Evolutionary conservation across 2,113 vertebrate species (phyloP), one percentile per base, ranked within the genome.

Genomic region (Brachyistius frenatus): DNA sequence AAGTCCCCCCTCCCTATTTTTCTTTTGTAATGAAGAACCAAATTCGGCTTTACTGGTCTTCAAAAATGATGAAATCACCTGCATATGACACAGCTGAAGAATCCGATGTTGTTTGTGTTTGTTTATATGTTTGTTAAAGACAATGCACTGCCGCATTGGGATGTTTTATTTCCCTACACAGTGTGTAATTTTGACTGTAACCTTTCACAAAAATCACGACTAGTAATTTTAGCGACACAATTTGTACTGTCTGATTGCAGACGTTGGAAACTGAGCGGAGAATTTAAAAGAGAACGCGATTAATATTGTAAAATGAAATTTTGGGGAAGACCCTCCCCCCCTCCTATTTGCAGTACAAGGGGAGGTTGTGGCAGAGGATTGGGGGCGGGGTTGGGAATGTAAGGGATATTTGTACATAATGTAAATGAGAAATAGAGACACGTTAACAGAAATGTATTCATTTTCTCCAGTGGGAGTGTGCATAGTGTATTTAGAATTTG

Each of bases 381-480:
- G 86, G 81, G 92, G 92, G 85, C 78, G 91, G 88, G 52, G 91
- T 83, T 90, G 87, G 85, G 94, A 77, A 92, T 94, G 93, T 93
- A 92, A 95, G 95, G 95, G 95, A 96, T 95, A 94, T 98, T 60
- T 86, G 98, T 99, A 99, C 89, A 99, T 99, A 99, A 60, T 99
- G 98, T 99, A 99, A 99, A 99, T 99, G 97, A 97, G 96, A 97
- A 93, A 95, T 97, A 99, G 97, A 98, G 97, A 98, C 96, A 95
- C 96, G 94, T 96, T 97, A 97, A 98, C 96, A 98, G 95, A 98
- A 97, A 97, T 95, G 96, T 97, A 96, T 99, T 98, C 97, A 97
- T 97, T 98, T 98, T 97, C 97, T 96, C 96, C 93, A 96, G 92
- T 93, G 87, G 97, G 97, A 95, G 97, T 99, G 97, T 99, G 97